phyloP scores from a whole-genome alignment of 2,888 invertebrate species.

The Operophtera brumata region DNA sequence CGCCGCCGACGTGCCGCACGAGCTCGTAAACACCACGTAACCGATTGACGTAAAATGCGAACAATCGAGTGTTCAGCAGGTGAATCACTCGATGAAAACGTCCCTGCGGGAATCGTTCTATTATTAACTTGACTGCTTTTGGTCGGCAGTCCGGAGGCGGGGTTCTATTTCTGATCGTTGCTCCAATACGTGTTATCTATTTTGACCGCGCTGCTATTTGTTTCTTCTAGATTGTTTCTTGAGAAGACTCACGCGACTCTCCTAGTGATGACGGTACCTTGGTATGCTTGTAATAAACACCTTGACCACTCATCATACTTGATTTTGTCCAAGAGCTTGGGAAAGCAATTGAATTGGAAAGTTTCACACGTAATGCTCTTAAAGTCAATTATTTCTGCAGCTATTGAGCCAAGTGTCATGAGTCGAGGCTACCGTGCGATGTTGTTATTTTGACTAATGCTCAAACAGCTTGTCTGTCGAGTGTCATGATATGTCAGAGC shows the following conservation, averaged over 20 bases:
- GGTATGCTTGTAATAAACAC: slow-evolving; percentile 1
- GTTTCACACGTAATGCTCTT: slow-evolving; percentile 21
- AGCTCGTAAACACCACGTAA: slow-evolving; percentile 77
- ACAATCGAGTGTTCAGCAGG: slow-evolving; percentile 80
- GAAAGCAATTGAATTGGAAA: slow-evolving; percentile 20
- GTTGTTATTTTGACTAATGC: slow-evolving; percentile 27
- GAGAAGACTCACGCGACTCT: slow-evolving; percentile 37
- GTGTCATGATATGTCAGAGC: slow-evolving; percentile 32
- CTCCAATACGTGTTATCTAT: slow-evolving; percentile 71
- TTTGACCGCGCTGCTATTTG: slow-evolving; percentile 62
- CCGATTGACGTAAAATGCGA: slow-evolving; percentile 78
- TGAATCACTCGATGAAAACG: slow-evolving; percentile 78
- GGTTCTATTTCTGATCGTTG: slow-evolving; percentile 72
- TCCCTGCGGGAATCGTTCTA: slow-evolving; percentile 72
- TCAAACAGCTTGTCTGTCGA: slow-evolving; percentile 24
- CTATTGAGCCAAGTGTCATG: slow-evolving; percentile 19
- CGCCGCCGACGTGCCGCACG: slow-evolving; percentile 54
- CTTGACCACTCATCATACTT: slow-evolving; percentile 4
- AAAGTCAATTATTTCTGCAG: slow-evolving; percentile 23
- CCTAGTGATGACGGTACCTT: not conserved
- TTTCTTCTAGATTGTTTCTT: slow-evolving; percentile 53
- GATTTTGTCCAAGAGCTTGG: slow-evolving; percentile 11
- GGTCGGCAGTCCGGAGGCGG: slow-evolving; percentile 78
- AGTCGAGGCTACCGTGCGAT: slow-evolving; percentile 25
- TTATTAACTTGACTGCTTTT: slow-evolving; percentile 78